These are phyloP conservation scores for Chloroceryle aenea DNA, from an alignment of 2,113 vertebrate species.

Conservation along the genomic window DNA sequence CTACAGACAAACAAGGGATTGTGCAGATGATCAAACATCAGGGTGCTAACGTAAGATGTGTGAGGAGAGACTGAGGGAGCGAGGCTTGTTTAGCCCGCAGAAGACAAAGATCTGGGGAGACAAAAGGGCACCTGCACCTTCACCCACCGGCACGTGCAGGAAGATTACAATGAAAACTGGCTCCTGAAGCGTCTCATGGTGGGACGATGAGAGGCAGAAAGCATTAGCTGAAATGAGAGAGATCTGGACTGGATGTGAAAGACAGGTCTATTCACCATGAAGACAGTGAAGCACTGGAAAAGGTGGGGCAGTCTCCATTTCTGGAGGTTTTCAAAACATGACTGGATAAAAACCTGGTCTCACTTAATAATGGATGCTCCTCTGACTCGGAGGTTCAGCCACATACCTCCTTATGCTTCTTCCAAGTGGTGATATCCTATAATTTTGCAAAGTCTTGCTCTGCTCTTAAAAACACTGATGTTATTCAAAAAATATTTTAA, in stretches of 20 bases:
- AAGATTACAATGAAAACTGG: background rate
- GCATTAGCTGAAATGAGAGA: background rate
- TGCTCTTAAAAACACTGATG: background rate
- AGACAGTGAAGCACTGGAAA: background rate
- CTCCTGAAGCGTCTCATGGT: accelerated
- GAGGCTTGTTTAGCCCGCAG: background rate
- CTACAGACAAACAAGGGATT: slow-evolving; percentile 17
- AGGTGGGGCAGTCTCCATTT: background rate
- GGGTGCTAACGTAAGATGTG: background rate
- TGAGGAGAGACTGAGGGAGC: background rate
- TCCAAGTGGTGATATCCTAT: background rate
- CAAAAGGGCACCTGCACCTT: background rate
- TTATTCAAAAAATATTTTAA: background rate
- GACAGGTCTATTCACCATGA: background rate
- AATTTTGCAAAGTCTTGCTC: background rate
- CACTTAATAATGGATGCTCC: background rate
- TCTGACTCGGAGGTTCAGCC: background rate
- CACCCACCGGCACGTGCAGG: background rate
- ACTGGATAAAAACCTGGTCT: background rate
- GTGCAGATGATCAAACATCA: background rate
- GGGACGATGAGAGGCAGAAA: accelerated
- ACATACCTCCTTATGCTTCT: background rate
- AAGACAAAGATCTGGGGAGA: background rate
- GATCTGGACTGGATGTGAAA: background rate
- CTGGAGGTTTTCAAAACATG: background rate